Base-by-base conservation (phyloP, 2,888 invertebrate species). In the Listrodromus nycthemerus region DNA sequence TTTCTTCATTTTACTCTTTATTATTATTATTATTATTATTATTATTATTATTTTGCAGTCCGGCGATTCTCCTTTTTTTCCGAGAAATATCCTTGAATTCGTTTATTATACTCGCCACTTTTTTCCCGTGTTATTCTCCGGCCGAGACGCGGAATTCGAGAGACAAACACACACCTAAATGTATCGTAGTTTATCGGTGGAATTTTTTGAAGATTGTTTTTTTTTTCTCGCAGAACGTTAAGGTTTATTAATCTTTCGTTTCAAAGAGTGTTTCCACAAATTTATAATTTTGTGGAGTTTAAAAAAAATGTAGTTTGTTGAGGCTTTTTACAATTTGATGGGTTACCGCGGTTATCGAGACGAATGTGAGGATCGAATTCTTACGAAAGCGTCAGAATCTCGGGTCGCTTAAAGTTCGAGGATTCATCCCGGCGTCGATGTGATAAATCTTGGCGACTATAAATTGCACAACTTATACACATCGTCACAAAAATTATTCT, bases 391-490 rank as follows among this genome's bases (percentile, higher is more conserved):
- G 27, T 45, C 41, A 21, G 19, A 33, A 30, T 21, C 24, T n/a
- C 16, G 30, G 30, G 24, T 30, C 55, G 16, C 67, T 70, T 61
- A 82, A 67, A 78, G 61, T 73, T 78, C 73, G 78, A 82, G 67
- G 78, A 78, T 82, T 82, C 73, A 74, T 50, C 66, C 33, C 27
- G 41, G 67, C 78, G 73, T 65, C 67, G 24, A 58, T 71, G 82
- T 33, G 30, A 82, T 82, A 82, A 82, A 82, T 82, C 41, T 82
- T 69, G 19, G 73, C 73, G 78, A 74, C 73, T 82, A 78, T 73
- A 82, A 70, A 50, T 82, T 82, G 82, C 77, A 78, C 78, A 78
- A 82, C 73, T 78, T 82, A 77, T 82, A 77, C 77, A 82, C 82
- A 77, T 82, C 78, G 82, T 82, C 67, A 55, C 30, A 74, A 74